Percentiles rank a stretch among this genome's conserved stretches.
These are phyloP conservation scores for Liasis olivaceus DNA, from an alignment of 2,797 vertebrate genomes.

Conservation along the genomic window DNA sequence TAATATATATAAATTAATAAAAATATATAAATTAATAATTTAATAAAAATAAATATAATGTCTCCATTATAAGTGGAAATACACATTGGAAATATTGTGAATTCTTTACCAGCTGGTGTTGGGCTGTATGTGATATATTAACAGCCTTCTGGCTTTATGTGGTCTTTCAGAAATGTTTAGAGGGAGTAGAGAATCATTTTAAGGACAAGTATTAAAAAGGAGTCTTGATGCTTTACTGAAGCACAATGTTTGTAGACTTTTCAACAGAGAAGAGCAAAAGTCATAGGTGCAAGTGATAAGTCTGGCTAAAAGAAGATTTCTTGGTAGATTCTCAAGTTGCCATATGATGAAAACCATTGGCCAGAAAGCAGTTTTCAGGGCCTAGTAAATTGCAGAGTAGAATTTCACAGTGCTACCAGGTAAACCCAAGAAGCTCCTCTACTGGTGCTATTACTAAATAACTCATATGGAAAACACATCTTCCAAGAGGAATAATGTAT, in stretches of 20 bases:
- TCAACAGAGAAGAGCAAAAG: not conserved
- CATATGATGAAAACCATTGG: not conserved
- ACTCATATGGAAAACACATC: too few relatives aligned
- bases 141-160: not conserved
- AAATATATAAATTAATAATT: too few relatives aligned
- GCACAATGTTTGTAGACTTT: not conserved
- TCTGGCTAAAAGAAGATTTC: not conserved
- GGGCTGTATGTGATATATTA: slow-evolving; percentile 31
- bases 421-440: not conserved
- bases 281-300: not conserved
- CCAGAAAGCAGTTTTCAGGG: not conserved
- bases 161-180: not conserved
- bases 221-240: not conserved
- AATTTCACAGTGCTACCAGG: not conserved
- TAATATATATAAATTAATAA: too few relatives aligned
- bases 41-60: too few relatives aligned
- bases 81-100: slow-evolving; percentile 26
- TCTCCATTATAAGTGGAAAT: slow-evolving; percentile 4
- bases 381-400: not conserved
- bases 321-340: not conserved
- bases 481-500: not conserved
- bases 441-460: not conserved
- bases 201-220: too few relatives aligned
- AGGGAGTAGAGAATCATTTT: not conserved
- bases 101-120: not conserved